phyloP scores from a whole-genome alignment of 2,113 vertebrate genomes.

The Nycticebus coucang region DNA sequence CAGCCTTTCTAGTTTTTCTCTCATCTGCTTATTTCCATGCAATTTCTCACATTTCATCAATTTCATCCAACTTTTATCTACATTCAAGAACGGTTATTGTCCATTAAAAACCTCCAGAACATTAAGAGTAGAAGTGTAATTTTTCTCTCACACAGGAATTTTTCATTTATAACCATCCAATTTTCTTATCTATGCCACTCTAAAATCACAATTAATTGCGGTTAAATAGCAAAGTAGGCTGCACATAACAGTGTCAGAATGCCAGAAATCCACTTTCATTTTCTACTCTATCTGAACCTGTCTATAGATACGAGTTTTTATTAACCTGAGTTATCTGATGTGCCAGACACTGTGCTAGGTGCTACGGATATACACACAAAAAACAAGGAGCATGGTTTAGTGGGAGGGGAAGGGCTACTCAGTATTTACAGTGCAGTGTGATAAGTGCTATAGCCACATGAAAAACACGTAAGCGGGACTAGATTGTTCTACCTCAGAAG shows the following conservation, averaged over 20 bases:
- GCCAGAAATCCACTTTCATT: background rate
- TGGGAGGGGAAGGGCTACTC: background rate
- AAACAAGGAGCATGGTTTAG: background rate
- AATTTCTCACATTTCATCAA: background rate
- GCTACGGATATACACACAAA: constrained; percentile 25
- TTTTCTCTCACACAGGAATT: background rate
- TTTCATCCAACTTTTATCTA: constrained; percentile 14
- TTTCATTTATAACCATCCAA: constrained; percentile 36
- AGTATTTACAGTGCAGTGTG: constrained; percentile 49
- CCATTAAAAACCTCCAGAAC: constrained; percentile 41
- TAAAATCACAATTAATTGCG: constrained; percentile 38
- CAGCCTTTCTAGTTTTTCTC: background rate
- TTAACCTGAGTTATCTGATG: constrained; percentile 38
- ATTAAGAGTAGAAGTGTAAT: background rate
- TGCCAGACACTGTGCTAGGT: constrained; percentile 75
- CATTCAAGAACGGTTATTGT: constrained; percentile 3
- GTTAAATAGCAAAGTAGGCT: background rate
- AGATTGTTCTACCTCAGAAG: background rate
- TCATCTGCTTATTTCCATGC: constrained; percentile 15
- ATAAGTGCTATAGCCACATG: constrained; percentile 73
- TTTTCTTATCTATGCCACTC: background rate
- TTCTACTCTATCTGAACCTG: constrained; percentile 17
- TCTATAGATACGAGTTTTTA: background rate
- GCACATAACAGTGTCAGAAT: background rate
- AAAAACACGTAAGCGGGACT: background rate